Evolutionary conservation across 2,113 vertebrate genomes (phyloP).

Genomic region (Cryptotis parvus): DNA sequence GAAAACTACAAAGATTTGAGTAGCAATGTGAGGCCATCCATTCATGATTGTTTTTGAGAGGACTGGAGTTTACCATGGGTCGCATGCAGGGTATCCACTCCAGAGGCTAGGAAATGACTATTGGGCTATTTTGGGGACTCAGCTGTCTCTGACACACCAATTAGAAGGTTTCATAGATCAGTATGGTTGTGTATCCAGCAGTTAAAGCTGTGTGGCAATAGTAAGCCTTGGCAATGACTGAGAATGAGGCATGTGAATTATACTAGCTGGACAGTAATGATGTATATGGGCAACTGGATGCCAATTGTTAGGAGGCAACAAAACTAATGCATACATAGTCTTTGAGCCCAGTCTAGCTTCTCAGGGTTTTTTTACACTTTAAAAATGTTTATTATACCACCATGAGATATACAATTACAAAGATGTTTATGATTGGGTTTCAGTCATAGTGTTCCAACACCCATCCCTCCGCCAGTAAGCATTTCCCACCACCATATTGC

Average conservation of each 20-base stretch:
- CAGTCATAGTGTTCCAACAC: too few species aligned
- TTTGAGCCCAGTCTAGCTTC: not conserved
- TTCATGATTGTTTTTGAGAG: conserved; percentile 36
- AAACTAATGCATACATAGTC: not conserved
- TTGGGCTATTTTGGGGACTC: conserved; percentile 23
- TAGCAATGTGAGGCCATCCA: conserved; percentile 24
- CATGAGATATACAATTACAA: too few species aligned
- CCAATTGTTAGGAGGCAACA: not conserved
- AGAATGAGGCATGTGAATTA: too few species aligned
- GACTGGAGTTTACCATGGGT: not conserved
- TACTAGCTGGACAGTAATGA: too few species aligned
- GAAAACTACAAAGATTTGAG: not conserved
- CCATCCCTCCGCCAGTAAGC: too few species aligned
- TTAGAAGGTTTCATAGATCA: not conserved
- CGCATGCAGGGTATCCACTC: too few species aligned
- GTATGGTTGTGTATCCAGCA: not conserved
- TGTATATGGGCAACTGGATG: too few species aligned
- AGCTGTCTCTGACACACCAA: not conserved
- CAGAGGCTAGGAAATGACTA: conserved; percentile 3
- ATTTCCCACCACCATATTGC: too few species aligned
- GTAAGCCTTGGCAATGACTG: not conserved
- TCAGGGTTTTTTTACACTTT: too few species aligned
- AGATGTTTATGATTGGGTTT: too few species aligned
- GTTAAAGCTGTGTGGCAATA: too few species aligned
- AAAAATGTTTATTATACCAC: too few species aligned